Conservation (phyloP, 1,140 invertebrate genomes). For the Ruditapes philippinarum region DNA sequence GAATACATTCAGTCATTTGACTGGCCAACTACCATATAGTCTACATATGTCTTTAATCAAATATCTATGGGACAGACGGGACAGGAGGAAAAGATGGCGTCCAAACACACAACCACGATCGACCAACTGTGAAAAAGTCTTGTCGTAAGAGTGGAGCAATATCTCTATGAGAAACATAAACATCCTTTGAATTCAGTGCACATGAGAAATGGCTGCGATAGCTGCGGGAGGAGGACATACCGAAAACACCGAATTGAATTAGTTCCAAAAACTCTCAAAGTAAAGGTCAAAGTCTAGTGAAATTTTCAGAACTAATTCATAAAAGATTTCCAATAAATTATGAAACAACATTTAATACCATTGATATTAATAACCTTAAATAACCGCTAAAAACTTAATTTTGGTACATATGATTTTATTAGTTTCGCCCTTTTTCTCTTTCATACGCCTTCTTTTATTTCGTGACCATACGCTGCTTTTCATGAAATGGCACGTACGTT, state of each 20-base stretch:
- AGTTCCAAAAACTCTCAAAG: not conserved
- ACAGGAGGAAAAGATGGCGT: slow-evolving; percentile 25
- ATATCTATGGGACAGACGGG: slow-evolving; percentile 10
- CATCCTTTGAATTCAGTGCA: slow-evolving; percentile 21
- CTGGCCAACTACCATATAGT: slow-evolving; percentile 37
- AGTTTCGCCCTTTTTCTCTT: no score
- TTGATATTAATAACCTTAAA: not conserved
- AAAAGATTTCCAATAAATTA: not conserved
- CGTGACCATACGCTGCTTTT: no score
- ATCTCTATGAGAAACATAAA: slow-evolving; percentile 26
- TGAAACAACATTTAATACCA: not conserved
- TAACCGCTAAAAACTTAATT: not conserved
- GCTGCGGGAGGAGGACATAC: slow-evolving; percentile 29
- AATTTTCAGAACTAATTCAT: not conserved
- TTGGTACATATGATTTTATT: no score
- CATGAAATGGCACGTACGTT: no score
- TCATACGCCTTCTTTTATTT: no score
- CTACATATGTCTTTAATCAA: slow-evolving; percentile 25
- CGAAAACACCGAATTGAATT: not conserved
- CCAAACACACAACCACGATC: not conserved
- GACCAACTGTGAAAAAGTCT: not conserved
- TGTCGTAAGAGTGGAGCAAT: slow-evolving; percentile 32
- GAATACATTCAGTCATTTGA: not conserved
- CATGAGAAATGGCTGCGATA: slow-evolving; percentile 24
- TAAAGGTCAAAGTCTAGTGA: slow-evolving; percentile 7